A percentile compares a stretch with the other conserved stretches of the same genome.
Evolutionary conservation across 2,113 vertebrate species (phyloP).

Genomic region (Apaloderma vittatum): DNA sequence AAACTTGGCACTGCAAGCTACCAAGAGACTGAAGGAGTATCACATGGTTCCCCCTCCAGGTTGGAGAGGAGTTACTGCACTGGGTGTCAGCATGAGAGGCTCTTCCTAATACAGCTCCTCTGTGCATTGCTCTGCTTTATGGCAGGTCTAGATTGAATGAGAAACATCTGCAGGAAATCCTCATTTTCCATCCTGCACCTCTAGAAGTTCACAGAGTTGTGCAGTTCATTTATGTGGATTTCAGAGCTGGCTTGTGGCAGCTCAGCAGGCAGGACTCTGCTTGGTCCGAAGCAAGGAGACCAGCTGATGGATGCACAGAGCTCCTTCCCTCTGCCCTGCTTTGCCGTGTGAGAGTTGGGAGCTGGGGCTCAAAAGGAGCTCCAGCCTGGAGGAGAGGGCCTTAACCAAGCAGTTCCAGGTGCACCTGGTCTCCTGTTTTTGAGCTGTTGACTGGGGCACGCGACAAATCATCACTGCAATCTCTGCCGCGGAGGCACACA

Average conservation of each 20-base stretch:
- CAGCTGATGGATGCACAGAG: fast-evolving
- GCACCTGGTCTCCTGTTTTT: no score
- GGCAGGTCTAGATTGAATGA: neutral
- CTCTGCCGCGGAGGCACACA: fast-evolving
- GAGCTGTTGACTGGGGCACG: fast-evolving
- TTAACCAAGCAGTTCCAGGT: neutral
- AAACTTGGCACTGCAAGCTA: neutral
- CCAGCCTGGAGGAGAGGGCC: neutral
- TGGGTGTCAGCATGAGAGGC: neutral
- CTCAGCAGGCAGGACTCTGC: neutral
- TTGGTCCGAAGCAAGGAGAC: fast-evolving
- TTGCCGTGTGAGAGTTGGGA: fast-evolving
- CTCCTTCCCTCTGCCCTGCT: neutral
- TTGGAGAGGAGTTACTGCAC: neutral
- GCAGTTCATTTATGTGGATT: neutral
- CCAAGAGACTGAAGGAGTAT: neutral
- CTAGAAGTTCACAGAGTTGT: neutral
- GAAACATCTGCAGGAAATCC: neutral
- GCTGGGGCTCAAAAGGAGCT: neutral
- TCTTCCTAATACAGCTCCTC: neutral
- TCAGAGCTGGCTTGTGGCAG: neutral
- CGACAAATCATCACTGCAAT: fast-evolving
- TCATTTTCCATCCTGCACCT: neutral
- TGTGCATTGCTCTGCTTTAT: neutral
- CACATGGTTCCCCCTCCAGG: neutral